A percentile compares a stretch with the other conserved stretches of the same genome.
These are phyloP conservation scores for Cephus pygmeus DNA, from an alignment of 2,888 invertebrate genomes.

Conservation along the genomic window DNA sequence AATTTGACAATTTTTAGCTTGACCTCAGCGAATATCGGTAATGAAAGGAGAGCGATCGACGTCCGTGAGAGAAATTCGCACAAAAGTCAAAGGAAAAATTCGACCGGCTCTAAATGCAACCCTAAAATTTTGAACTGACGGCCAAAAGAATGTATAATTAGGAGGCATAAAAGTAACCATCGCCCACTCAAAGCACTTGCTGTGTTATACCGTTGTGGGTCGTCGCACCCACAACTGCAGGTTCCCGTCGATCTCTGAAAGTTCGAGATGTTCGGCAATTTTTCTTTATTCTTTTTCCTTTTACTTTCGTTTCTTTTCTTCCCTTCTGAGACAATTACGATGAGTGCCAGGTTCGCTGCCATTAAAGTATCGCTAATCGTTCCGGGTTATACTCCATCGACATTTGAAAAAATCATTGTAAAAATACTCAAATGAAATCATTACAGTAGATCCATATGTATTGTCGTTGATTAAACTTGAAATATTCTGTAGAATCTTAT, in stretches of 20 bases:
- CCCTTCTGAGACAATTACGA: conserved; percentile 30
- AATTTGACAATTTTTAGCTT: not conserved
- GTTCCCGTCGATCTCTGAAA: conserved; percentile 61
- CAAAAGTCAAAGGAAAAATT: conserved; percentile 26
- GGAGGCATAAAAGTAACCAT: conserved; percentile 65
- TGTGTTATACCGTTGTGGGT: conserved; percentile 41
- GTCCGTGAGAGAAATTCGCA: conserved; percentile 48
- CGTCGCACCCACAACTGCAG: conserved; percentile 56
- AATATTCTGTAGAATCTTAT: too few species aligned
- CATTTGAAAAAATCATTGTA: not conserved
- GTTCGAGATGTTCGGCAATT: conserved; percentile 20
- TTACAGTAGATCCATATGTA: not conserved
- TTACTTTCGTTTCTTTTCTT: not conserved
- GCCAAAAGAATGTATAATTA: conserved; percentile 63
- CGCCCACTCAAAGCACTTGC: conserved; percentile 50
- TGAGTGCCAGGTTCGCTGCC: conserved; percentile 31
- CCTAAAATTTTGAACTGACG: conserved; percentile 51
- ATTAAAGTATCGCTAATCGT: conserved; percentile 37
- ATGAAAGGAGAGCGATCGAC: conserved; percentile 7
- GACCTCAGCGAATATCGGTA: not conserved
- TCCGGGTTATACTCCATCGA: not conserved
- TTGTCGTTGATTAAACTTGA: too few species aligned
- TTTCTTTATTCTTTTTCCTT: conserved; percentile 7
- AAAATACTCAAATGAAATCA: not conserved
- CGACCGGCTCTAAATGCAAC: conserved; percentile 49